Percentiles rank a stretch among this genome's conserved stretches.
Evolutionary conservation across 2,888 invertebrate genomes (phyloP).

Genomic region (Euzophera pinguis): DNA sequence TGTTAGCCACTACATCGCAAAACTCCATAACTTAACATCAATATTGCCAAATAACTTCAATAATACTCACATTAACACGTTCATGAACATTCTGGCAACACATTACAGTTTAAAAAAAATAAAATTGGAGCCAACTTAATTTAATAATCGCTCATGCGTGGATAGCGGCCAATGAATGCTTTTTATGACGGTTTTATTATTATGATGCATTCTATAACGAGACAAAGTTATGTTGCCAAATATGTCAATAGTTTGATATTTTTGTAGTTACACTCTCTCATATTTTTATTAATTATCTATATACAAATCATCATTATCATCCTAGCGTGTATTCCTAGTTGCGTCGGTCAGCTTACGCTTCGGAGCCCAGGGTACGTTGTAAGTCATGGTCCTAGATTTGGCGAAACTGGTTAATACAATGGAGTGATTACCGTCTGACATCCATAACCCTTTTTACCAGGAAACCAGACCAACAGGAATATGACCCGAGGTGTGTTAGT

Average conservation of each 20-base stretch:
- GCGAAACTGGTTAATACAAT: too few relatives aligned
- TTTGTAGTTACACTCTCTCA: background rate
- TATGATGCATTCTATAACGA: slow-evolving; percentile 50
- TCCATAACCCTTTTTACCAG: too few relatives aligned
- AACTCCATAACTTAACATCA: background rate
- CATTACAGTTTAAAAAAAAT: slow-evolving; percentile 9
- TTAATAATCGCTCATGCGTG: slow-evolving; percentile 71
- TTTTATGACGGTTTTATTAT: slow-evolving; percentile 77
- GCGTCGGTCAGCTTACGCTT: too few relatives aligned
- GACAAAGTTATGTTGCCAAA: slow-evolving; percentile 25
- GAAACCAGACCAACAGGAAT: too few relatives aligned
- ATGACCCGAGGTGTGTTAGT: too few relatives aligned
- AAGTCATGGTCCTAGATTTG: too few relatives aligned
- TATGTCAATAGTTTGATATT: background rate
- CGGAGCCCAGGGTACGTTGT: too few relatives aligned
- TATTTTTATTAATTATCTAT: too few relatives aligned
- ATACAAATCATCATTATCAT: too few relatives aligned
- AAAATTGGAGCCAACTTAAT: slow-evolving; percentile 62
- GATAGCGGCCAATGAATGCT: slow-evolving; percentile 73
- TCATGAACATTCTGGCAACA: background rate
- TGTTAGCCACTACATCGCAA: too few relatives aligned
- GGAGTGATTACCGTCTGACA: too few relatives aligned
- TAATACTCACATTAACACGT: slow-evolving; percentile 1
- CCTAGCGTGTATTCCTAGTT: too few relatives aligned
- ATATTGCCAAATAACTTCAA: background rate